These are phyloP conservation scores for Bicyclus anynana DNA, from an alignment of 1,140 invertebrate genomes.

Conservation along the genomic window DNA sequence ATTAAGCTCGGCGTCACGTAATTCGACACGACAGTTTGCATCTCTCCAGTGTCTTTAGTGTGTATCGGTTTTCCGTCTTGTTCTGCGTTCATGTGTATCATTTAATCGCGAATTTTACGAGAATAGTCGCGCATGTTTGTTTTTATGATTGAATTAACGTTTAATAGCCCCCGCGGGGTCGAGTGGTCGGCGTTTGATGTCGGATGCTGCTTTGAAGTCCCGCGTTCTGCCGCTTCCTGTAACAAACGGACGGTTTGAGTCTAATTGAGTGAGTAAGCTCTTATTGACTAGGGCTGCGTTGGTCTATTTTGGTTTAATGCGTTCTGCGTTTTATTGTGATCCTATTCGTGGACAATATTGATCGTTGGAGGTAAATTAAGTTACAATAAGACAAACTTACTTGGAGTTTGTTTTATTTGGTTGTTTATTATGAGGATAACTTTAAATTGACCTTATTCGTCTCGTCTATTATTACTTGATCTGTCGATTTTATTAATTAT, in stretches of 20 bases:
- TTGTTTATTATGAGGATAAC: no score
- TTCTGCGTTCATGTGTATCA: slow-evolving; percentile 62
- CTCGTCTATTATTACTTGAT: no score
- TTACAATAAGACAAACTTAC: no score
- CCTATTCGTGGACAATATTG: background rate
- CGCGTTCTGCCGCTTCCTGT: slow-evolving; percentile 58
- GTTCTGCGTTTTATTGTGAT: background rate
- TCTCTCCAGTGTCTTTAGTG: slow-evolving; percentile 40
- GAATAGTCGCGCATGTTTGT: slow-evolving; percentile 67
- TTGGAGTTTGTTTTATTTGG: no score
- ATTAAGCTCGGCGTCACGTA: slow-evolving; percentile 49
- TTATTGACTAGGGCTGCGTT: slow-evolving; percentile 24
- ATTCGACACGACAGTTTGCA: slow-evolving; percentile 59
- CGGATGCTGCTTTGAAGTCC: slow-evolving; percentile 51
- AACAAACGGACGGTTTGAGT: slow-evolving; percentile 60
- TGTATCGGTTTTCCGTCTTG: slow-evolving; percentile 29
- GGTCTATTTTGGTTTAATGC: slow-evolving; percentile 21
- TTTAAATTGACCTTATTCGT: no score
- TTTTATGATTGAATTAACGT: slow-evolving; percentile 70
- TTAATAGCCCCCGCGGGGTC: slow-evolving; percentile 56
- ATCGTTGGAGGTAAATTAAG: background rate
- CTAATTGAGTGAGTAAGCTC: slow-evolving; percentile 50
- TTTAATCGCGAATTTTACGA: slow-evolving; percentile 49
- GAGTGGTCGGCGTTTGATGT: slow-evolving; percentile 53
- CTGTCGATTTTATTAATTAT: no score